phyloP scores from a whole-genome alignment of 92 coral and sea anemone genomes.

The Diadumene lineata region DNA sequence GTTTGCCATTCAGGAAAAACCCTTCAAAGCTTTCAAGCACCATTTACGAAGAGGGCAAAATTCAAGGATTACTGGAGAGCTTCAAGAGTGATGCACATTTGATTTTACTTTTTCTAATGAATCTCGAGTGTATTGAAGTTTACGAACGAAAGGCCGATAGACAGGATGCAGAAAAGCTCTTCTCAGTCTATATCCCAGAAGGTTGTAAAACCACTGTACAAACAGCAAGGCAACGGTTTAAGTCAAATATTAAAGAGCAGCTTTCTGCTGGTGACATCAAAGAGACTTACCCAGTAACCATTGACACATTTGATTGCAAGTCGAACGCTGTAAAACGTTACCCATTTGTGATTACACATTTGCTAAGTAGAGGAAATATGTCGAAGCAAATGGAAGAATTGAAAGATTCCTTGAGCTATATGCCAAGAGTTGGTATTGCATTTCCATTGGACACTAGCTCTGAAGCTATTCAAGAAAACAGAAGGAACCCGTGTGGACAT shows the following conservation, averaged over 20 bases:
- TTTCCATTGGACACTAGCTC: constrained; percentile 39
- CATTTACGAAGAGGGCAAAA: constrained; percentile 52
- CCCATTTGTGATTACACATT: constrained; percentile 58
- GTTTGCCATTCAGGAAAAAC: constrained; percentile 70
- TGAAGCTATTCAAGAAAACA: neutral
- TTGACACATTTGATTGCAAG: constrained; percentile 30
- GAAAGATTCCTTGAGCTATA: constrained; percentile 58
- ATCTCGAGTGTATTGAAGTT: constrained; percentile 61
- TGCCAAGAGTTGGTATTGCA: constrained; percentile 86
- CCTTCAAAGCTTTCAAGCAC: constrained; percentile 62
- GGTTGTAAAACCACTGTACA: constrained; percentile 44
- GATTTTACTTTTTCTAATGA: constrained; percentile 63
- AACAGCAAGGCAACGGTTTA: constrained; percentile 55
- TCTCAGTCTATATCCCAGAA: constrained; percentile 69
- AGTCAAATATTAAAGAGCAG: constrained; percentile 14
- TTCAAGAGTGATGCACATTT: constrained; percentile 67
- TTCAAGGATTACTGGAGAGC: constrained; percentile 54
- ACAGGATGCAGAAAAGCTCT: constrained; percentile 33
- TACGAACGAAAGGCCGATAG: constrained; percentile 40
- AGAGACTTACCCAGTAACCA: constrained; percentile 43
- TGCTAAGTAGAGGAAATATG: constrained; percentile 43
- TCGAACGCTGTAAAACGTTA: neutral
- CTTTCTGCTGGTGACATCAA: constrained; percentile 25
- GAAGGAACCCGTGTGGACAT: constrained; percentile 45
- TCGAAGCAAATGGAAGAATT: constrained; percentile 42